Conservation (phyloP, 1,140 invertebrate species). For the Stratiolaelaps scimitus region DNA sequence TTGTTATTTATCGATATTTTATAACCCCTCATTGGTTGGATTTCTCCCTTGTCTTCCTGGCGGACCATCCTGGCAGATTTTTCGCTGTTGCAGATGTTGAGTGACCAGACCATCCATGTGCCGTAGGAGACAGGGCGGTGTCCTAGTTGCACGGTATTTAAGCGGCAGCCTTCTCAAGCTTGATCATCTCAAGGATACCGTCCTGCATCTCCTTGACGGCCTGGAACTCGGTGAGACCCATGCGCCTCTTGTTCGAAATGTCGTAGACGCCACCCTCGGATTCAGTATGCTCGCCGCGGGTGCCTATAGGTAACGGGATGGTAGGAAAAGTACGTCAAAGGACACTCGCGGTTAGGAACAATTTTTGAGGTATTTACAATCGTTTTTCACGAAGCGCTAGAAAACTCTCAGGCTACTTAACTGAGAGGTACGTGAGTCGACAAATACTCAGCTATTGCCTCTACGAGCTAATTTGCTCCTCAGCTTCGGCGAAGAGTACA, state of each 20-base stretch:
- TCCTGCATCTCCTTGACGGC: constrained; percentile 59
- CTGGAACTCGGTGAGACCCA: constrained; percentile 50
- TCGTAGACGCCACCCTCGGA: constrained; percentile 84
- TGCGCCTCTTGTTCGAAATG: constrained; percentile 47
- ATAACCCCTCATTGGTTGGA: no score
- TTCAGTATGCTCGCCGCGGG: constrained; percentile 85
- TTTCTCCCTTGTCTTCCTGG: no score
- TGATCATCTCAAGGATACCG: constrained; percentile 69
- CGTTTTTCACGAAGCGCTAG: neutral
- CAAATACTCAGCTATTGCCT: no score
- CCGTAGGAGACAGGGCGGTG: neutral
- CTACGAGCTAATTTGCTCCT: no score
- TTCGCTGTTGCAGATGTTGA: no score
- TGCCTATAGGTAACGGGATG: constrained; percentile 46
- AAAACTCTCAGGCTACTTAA: no score
- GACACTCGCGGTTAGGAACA: neutral
- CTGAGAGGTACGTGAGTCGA: no score
- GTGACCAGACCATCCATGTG: no score
- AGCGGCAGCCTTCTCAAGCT: constrained; percentile 56
- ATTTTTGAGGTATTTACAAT: neutral
- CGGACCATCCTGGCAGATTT: no score
- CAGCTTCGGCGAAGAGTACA: no score
- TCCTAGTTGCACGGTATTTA: constrained; percentile 24
- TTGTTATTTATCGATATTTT: no score
- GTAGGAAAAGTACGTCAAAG: neutral